phyloP scores from a whole-genome alignment of 2,888 invertebrate genomes.

The Cybosia mesomella region DNA sequence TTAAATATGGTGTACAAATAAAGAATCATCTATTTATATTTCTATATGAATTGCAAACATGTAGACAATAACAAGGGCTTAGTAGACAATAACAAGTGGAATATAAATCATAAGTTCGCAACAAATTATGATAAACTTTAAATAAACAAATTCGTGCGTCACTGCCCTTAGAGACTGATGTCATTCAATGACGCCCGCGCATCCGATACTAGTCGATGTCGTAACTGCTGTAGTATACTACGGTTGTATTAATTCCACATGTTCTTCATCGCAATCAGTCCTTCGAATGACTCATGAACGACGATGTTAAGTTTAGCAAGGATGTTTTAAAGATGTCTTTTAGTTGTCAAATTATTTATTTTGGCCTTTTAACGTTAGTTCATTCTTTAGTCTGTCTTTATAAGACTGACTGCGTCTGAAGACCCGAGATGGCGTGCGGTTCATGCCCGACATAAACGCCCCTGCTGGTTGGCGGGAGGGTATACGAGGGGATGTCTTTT shows the following conservation, averaged over 20 bases:
- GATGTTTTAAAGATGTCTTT: slow-evolving; percentile 10
- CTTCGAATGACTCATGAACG: slow-evolving; percentile 21
- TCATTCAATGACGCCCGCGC: slow-evolving; percentile 38
- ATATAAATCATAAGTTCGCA: not conserved
- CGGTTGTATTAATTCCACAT: slow-evolving; percentile 39
- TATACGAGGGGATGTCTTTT: too few species aligned
- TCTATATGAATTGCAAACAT: too few species aligned
- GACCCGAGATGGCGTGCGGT: too few species aligned
- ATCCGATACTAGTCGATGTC: slow-evolving; percentile 29
- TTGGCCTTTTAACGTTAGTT: not conserved
- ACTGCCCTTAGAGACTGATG: slow-evolving; percentile 44
- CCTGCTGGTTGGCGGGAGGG: too few species aligned
- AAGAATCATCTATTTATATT: too few species aligned
- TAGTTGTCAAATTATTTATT: not conserved
- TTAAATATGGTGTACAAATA: too few species aligned
- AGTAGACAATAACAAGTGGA: not conserved
- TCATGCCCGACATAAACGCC: too few species aligned
- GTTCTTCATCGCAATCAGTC: slow-evolving; percentile 32
- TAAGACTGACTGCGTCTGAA: too few species aligned
- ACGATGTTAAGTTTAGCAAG: slow-evolving; percentile 20
- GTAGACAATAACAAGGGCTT: not conserved
- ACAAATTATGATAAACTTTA: slow-evolving; percentile 11
- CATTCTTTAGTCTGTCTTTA: not conserved
- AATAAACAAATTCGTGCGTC: slow-evolving; percentile 42
- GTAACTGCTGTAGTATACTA: slow-evolving; percentile 20